phyloP scores from a whole-genome alignment of 2,888 invertebrate genomes.

The Brassicogethes aeneus region DNA sequence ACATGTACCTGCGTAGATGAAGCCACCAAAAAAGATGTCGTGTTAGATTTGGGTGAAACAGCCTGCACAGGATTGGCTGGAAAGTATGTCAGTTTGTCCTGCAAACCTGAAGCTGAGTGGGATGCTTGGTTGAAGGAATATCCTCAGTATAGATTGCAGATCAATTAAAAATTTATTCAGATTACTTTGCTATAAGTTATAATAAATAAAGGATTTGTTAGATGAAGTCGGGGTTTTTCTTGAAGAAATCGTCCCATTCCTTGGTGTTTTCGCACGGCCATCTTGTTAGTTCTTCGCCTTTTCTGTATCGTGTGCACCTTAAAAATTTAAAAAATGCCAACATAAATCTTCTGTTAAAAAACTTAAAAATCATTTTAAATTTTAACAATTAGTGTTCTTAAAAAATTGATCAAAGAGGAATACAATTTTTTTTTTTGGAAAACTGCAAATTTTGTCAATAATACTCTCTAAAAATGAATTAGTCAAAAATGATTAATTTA shows the following conservation, averaged over 20 bases:
- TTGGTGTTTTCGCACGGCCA: slow-evolving; percentile 33
- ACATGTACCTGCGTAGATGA: slow-evolving; percentile 21
- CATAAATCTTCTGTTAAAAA: no score
- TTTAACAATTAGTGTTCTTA: no score
- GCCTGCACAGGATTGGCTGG: slow-evolving; percentile 15
- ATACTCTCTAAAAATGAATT: no score
- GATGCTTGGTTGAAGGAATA: slow-evolving; percentile 17
- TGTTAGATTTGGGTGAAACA: slow-evolving; percentile 24
- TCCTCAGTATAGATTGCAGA: slow-evolving; percentile 16
- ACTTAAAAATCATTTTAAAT: no score
- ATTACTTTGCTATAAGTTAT: background rate
- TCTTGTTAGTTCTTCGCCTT: slow-evolving; percentile 28
- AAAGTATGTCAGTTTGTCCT: slow-evolving; percentile 13
- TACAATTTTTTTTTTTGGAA: no score
- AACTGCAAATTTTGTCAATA: no score
- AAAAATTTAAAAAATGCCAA: no score
- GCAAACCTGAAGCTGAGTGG: slow-evolving; percentile 19
- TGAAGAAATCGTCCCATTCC: slow-evolving; percentile 32
- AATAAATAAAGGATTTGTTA: slow-evolving; percentile 8
- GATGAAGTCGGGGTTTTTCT: slow-evolving; percentile 25
- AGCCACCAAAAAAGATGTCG: slow-evolving; percentile 15
- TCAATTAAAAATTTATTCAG: background rate
- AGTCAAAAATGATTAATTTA: no score
- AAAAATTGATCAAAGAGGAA: no score
- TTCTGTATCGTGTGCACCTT: slow-evolving; percentile 30